These are phyloP conservation scores for Poeciliopsis paucimaculata DNA, from an alignment of 2,797 vertebrate genomes.

Conservation along the genomic window DNA sequence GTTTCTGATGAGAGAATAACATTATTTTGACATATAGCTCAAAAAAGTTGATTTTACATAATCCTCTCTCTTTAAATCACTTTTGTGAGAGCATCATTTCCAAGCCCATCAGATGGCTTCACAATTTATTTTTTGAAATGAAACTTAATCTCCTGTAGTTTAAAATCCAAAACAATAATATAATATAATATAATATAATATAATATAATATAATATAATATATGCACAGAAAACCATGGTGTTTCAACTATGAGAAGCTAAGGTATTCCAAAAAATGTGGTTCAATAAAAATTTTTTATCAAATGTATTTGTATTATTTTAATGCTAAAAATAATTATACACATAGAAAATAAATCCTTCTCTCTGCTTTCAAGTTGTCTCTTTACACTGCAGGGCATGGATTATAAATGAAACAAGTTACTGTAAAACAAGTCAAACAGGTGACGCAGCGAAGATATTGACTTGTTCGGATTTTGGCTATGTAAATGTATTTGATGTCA, in stretches of 20 bases:
- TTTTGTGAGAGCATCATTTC: neutral
- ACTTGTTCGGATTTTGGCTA: constrained; percentile 11
- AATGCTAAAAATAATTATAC: neutral
- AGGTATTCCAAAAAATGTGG: neutral
- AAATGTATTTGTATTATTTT: neutral
- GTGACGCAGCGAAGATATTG: neutral
- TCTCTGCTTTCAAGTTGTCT: neutral
- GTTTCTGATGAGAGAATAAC: no score
- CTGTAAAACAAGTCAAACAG: constrained; percentile 27
- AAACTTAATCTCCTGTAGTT: neutral
- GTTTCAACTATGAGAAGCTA: no score
- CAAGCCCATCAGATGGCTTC: neutral
- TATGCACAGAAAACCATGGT: neutral
- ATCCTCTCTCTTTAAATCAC: neutral
- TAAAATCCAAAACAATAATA: neutral
- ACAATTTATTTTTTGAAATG: neutral
- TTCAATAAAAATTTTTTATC: neutral
- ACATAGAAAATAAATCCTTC: neutral
- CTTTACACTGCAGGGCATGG: neutral
- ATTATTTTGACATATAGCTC: no score
- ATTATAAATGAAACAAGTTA: constrained; percentile 7
- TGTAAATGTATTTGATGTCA: neutral
- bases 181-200: no score
- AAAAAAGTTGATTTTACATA: no score
- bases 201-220: no score